phyloP scores from a whole-genome alignment of 1,140 invertebrate genomes.

The Andrena cerasifolii region DNA sequence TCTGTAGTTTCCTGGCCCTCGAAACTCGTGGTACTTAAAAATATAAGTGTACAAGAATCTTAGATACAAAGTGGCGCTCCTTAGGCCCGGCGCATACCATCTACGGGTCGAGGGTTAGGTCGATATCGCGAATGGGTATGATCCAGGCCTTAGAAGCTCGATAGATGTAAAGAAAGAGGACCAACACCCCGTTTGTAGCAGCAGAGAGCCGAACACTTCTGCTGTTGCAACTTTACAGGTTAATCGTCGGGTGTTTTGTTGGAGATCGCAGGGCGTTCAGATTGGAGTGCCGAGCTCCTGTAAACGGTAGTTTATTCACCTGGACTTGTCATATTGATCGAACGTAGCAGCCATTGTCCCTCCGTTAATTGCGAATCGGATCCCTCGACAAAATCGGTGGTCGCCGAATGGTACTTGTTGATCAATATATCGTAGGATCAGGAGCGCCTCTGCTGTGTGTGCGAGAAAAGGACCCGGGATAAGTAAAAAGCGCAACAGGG shows the following conservation, averaged over 20 bases:
- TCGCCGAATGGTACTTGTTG: slow-evolving; percentile 60
- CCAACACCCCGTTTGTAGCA: too few species aligned
- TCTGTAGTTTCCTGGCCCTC: too few species aligned
- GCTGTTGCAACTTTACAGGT: neutral
- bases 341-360: slow-evolving; percentile 85
- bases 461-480: slow-evolving; percentile 45
- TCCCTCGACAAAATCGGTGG: slow-evolving; percentile 35
- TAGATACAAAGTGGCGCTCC: too few species aligned
- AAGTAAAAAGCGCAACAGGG: slow-evolving; percentile 45
- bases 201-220: neutral
- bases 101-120: too few species aligned
- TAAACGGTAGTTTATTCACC: slow-evolving; percentile 78
- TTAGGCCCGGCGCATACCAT: too few species aligned
- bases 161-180: too few species aligned
- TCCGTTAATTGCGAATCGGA: slow-evolving; percentile 10
- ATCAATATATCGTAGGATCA: slow-evolving; percentile 53
- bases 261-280: neutral
- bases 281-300: neutral
- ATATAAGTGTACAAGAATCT: too few species aligned
- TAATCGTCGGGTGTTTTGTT: neutral
- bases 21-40: too few species aligned
- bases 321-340: slow-evolving; percentile 88
- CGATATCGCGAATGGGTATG: too few species aligned
- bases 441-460: slow-evolving; percentile 33
- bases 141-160: too few species aligned